Conservation (phyloP, 2,113 vertebrate species). For the Protobothrops flavoviridis region DNA sequence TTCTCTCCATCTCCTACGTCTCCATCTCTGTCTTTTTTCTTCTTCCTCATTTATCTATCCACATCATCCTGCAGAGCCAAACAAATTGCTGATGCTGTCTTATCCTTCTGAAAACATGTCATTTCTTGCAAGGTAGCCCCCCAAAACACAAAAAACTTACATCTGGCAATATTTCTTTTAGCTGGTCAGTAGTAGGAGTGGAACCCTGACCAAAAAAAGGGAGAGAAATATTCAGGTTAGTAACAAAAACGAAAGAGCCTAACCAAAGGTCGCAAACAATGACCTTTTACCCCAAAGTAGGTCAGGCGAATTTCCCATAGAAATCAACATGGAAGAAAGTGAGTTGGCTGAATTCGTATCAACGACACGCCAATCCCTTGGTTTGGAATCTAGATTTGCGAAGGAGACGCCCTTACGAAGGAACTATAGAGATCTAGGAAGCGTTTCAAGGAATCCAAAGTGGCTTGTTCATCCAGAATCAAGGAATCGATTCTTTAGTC, state of each 20-base stretch:
- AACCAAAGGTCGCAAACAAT: not conserved
- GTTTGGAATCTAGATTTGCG: not conserved
- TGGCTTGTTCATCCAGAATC: not conserved
- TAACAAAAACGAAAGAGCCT: not conserved
- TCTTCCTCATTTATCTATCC: not conserved
- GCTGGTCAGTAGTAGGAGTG: not conserved
- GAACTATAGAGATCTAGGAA: not conserved
- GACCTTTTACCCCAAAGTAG: not conserved
- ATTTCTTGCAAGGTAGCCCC: not conserved
- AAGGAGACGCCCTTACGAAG: not conserved
- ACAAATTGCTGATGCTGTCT: not conserved
- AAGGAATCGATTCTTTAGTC: not conserved
- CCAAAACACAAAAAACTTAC: not conserved
- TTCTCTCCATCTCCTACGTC: not conserved
- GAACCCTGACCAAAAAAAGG: not conserved
- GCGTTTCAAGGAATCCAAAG: not conserved
- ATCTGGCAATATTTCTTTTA: not conserved
- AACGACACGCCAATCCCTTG: not conserved
- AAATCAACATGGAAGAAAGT: not conserved
- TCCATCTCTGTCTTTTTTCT: not conserved
- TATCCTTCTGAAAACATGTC: not conserved
- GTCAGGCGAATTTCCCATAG: not conserved
- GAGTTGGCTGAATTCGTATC: not conserved
- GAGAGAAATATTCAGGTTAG: not conserved
- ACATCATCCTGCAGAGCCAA: not conserved